Conservation (phyloP, 2,113 vertebrate genomes). For the Astur gentilis region DNA sequence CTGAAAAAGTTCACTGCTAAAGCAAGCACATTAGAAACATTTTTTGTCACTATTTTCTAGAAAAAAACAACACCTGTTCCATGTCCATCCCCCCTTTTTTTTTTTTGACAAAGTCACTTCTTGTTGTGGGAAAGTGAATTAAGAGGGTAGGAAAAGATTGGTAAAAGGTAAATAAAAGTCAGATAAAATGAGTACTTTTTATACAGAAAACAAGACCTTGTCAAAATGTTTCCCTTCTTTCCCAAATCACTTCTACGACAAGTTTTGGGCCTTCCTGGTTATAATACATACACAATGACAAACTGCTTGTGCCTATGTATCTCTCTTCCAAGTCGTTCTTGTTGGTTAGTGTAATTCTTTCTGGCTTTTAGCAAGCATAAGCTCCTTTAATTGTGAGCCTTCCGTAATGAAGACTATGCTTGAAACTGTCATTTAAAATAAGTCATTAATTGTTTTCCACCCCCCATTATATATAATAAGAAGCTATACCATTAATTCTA, state of each 20-base stretch:
- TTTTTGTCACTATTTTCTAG: neutral
- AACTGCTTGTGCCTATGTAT: neutral
- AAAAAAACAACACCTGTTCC: neutral
- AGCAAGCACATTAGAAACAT: neutral
- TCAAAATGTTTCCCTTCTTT: neutral
- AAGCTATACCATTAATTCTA: constrained; percentile 51
- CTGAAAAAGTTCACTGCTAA: neutral
- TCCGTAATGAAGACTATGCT: constrained; percentile 29
- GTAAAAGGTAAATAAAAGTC: neutral
- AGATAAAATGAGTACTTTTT: neutral
- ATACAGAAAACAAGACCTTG: neutral
- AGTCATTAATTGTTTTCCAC: constrained; percentile 50
- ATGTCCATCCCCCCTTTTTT: neutral
- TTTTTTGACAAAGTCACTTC: neutral
- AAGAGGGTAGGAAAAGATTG: neutral
- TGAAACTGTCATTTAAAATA: constrained; percentile 52
- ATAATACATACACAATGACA: neutral
- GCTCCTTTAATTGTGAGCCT: constrained; percentile 34
- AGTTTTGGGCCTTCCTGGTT: neutral
- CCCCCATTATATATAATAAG: constrained; percentile 43
- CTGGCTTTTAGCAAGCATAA: constrained; percentile 10
- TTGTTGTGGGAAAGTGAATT: neutral
- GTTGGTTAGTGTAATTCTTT: neutral
- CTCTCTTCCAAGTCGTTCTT: neutral
- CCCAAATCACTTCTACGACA: neutral